phyloP scores from a whole-genome alignment of 2,888 invertebrate genomes.

The Ophraella communa region DNA sequence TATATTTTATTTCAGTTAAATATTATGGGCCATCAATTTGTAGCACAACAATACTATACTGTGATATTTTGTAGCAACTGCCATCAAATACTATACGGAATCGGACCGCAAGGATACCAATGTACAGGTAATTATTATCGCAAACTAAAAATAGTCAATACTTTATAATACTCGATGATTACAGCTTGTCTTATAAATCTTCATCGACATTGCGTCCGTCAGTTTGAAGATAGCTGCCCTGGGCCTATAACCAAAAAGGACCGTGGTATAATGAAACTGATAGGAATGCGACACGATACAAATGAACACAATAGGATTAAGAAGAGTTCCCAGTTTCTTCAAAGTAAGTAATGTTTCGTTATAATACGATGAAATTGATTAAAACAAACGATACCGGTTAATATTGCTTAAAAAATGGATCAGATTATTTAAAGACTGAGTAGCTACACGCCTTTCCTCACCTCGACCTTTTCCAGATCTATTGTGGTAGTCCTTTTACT shows the following conservation, averaged over 20 bases:
- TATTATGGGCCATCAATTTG: slow-evolving; percentile 88
- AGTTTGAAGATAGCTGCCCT: slow-evolving; percentile 58
- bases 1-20: slow-evolving; percentile 66
- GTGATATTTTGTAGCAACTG: slow-evolving; percentile 94
- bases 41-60: slow-evolving; percentile 85
- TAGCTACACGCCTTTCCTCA: too few relatives aligned
- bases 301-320: slow-evolving; percentile 56
- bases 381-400: too few relatives aligned
- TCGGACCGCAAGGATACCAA: slow-evolving; percentile 96
- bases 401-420: too few relatives aligned
- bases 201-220: slow-evolving; percentile 57
- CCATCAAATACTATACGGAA: slow-evolving; percentile 89
- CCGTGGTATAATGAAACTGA: slow-evolving; percentile 53
- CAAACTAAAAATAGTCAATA: too few relatives aligned
- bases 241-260: slow-evolving; percentile 58
- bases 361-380: too few relatives aligned
- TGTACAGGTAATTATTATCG: slow-evolving; percentile 90
- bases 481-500: too few relatives aligned
- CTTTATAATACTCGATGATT: too few relatives aligned
- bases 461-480: too few relatives aligned
- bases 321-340: slow-evolving; percentile 59
- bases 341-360: slow-evolving; percentile 55
- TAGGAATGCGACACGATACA: slow-evolving; percentile 54
- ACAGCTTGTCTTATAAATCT: slow-evolving; percentile 58
- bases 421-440: too few relatives aligned